Conservation (phyloP, 2,113 vertebrate genomes). For the Carassius gibelio region DNA sequence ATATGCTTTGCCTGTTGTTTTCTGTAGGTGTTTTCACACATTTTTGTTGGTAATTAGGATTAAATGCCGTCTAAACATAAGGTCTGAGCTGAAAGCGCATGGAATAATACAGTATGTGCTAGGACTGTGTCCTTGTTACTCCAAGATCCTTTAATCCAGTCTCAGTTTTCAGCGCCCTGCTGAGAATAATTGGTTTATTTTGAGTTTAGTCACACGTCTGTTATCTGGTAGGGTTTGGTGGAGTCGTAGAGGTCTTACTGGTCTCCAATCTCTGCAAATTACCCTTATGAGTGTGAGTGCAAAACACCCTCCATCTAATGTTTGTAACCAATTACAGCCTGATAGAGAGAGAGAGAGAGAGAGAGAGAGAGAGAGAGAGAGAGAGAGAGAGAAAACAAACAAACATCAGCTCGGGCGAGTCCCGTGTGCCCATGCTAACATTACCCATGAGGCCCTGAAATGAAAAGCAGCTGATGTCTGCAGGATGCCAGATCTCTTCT, state of each 20-base stretch:
- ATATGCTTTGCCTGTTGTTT: background rate
- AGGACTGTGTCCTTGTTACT: slow-evolving; percentile 23
- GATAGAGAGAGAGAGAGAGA: slow-evolving; percentile 13
- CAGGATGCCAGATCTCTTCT: background rate
- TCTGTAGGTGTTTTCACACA: background rate
- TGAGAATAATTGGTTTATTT: slow-evolving; percentile 55
- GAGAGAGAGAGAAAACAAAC: slow-evolving; percentile 49
- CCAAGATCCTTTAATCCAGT: slow-evolving; percentile 28
- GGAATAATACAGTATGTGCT: background rate
- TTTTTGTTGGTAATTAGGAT: background rate
- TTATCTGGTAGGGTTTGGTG: slow-evolving; percentile 31
- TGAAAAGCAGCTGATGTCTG: slow-evolving; percentile 43
- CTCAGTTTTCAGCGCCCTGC: slow-evolving; percentile 18
- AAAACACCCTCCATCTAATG: slow-evolving; percentile 37
- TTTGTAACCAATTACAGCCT: slow-evolving; percentile 47
- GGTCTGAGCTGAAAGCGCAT: background rate
- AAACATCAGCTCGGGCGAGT: slow-evolving; percentile 30
- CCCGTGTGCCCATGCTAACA: slow-evolving; percentile 9
- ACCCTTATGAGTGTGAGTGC: slow-evolving; percentile 36
- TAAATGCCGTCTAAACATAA: too few species aligned
- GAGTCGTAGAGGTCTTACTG: slow-evolving; percentile 19
- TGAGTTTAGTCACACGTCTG: slow-evolving; percentile 53
- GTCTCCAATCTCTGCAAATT: slow-evolving; percentile 45
- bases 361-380: slow-evolving; percentile 16
- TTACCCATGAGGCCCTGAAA: slow-evolving; percentile 27